Evolutionary conservation across 2,888 invertebrate genomes (phyloP).

Genomic region (Furcula furcula): DNA sequence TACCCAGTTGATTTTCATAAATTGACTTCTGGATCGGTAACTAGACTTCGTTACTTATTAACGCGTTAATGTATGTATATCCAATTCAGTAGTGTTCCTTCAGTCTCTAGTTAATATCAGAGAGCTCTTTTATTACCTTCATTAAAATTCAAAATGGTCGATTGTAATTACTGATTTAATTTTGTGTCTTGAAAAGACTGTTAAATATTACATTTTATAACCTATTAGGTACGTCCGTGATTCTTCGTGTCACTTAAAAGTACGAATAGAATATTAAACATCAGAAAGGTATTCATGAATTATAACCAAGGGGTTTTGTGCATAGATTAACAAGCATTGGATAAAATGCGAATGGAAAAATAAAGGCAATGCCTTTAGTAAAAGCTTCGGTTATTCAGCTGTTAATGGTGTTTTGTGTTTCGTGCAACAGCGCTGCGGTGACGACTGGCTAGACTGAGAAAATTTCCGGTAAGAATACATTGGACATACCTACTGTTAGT

Average conservation of each 20-base stretch:
- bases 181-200: no score
- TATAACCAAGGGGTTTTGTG: background rate
- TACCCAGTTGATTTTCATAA: no score
- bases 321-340: slow-evolving; percentile 17
- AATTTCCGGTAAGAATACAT: slow-evolving; percentile 24
- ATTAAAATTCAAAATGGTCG: no score
- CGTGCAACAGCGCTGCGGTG: slow-evolving; percentile 35
- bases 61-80: no score
- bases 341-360: slow-evolving; percentile 38
- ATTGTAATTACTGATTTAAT: no score
- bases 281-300: background rate
- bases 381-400: slow-evolving; percentile 46
- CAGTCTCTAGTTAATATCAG: no score
- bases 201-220: no score
- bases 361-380: slow-evolving; percentile 36
- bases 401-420: slow-evolving; percentile 58
- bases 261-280: background rate
- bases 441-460: slow-evolving; percentile 18
- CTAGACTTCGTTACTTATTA: no score
- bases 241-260: background rate
- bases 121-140: no score
- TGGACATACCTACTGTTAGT: slow-evolving; percentile 22
- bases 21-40: no score
- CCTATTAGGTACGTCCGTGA: no score
- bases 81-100: no score